A percentile compares a stretch with the other conserved stretches of the same genome.
These are phyloP conservation scores for Epizoanthus illoricatus DNA, from an alignment of 92 coral and sea anemone genomes.

Conservation along the genomic window DNA sequence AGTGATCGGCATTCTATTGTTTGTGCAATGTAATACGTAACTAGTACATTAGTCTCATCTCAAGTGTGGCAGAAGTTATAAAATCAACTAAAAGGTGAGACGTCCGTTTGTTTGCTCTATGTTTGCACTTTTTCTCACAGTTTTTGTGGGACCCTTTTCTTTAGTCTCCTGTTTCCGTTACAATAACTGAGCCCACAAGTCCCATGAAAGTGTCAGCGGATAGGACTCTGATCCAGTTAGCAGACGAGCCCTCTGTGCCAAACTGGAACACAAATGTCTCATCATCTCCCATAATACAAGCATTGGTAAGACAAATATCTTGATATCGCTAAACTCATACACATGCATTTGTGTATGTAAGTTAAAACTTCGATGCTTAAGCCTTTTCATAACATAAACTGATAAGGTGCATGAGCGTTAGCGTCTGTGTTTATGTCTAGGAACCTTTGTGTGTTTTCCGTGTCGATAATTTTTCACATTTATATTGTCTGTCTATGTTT, in stretches of 20 bases:
- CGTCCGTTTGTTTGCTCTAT: not conserved
- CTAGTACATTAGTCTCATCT: not conserved
- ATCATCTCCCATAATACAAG: constrained; percentile 51
- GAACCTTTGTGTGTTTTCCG: no score
- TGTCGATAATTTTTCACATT: no score
- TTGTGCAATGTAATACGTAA: no score
- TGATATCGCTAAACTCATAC: not conserved
- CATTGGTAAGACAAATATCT: constrained; percentile 60
- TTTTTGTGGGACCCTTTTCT: not conserved
- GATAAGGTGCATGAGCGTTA: no score
- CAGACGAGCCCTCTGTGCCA: constrained; percentile 46
- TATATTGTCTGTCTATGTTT: no score
- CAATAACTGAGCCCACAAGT: constrained; percentile 31
- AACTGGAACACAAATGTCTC: constrained; percentile 30
- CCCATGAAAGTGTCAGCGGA: constrained; percentile 1
- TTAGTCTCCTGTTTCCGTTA: constrained; percentile 31
- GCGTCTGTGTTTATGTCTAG: no score
- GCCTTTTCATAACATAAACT: no score
- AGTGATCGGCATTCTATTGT: no score
- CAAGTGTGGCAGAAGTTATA: no score
- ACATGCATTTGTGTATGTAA: no score
- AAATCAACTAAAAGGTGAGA: no score
- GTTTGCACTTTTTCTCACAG: not conserved
- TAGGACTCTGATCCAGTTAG: constrained; percentile 48
- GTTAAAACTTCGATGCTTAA: no score